Evolutionary conservation across 2,797 vertebrate species (phyloP), one percentile per base, ranked within the genome.

Genomic region (Valencia hispanica): DNA sequence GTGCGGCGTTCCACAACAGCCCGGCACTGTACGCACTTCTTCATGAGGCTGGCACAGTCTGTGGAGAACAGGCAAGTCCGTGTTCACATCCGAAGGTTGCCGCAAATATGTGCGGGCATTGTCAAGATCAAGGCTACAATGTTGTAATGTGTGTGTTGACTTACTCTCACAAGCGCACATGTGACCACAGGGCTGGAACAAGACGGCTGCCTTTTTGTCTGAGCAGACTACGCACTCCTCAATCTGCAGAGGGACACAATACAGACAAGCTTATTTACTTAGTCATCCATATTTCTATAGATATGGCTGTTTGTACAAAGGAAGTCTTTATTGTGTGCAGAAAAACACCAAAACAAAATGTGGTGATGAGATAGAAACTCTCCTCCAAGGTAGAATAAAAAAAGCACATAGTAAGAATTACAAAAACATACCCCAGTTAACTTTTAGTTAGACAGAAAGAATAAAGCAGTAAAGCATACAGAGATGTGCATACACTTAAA

Each of bases 131-230:
- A 39, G 18, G 39, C 55, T 27, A 43, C n/a, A 59, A 65, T 30
- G 68, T 17, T 17, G 47, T 75, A 71, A 71, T 7, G 43, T 2
- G 55, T 48, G 48, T 39, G 41, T 25, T 10, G 80, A 98, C 98
- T 98, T 96, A 99, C 98, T 99, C 91, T 99, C 98, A 96, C 98
- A 99, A 91, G 98, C 98, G 93, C 98, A 99, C 98, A 99, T 99
- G 94, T 99, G 98, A 86, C 98, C 98, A 79, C 98, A 99, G 84
- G 98, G 98, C 90, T 99, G 98, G 92, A 99, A 99, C 84, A 99
- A 96, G 68, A 99, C 97, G 20, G 98, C 97, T 86, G 98, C 98
- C 91, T 99, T 99, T 95, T 99, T 99, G 92, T 99, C 98, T 47
- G 98, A 99, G 90, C 98, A 99, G 11, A 99, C 98, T n/a, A 99